phyloP scores from a whole-genome alignment of 2,113 vertebrate genomes.

The Herpetotheres cachinnans region DNA sequence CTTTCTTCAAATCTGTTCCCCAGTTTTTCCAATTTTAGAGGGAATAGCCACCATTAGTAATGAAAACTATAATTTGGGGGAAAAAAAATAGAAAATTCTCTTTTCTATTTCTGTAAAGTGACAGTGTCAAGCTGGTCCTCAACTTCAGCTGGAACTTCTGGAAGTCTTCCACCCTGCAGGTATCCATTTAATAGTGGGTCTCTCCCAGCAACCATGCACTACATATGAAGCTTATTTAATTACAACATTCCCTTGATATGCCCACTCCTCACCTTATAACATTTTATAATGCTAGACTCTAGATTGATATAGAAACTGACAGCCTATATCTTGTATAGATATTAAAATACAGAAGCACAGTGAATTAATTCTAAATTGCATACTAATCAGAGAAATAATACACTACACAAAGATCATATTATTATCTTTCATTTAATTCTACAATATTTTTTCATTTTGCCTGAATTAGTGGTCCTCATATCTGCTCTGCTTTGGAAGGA shows the following conservation, averaged over 20 bases:
- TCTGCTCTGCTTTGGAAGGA: not conserved
- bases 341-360: not conserved
- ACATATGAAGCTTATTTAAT: not conserved
- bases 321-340: not conserved
- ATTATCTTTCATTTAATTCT: not conserved
- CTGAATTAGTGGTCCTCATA: not conserved
- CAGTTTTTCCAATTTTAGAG: not conserved
- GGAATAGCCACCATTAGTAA: not conserved
- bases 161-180: not conserved
- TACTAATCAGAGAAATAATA: not conserved
- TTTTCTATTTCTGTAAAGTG: not conserved
- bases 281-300: not conserved
- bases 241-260: not conserved
- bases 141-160: not conserved
- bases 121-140: not conserved
- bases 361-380: not conserved
- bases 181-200: not conserved
- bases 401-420: not conserved
- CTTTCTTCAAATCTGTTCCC: not conserved
- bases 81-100: not conserved
- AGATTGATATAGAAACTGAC: not conserved
- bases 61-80: not conserved
- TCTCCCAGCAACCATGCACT: not conserved
- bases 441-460: not conserved
- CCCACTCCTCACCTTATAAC: not conserved